Base-by-base conservation (phyloP, 2,113 vertebrate species). In the Melanocharis versteri region DNA sequence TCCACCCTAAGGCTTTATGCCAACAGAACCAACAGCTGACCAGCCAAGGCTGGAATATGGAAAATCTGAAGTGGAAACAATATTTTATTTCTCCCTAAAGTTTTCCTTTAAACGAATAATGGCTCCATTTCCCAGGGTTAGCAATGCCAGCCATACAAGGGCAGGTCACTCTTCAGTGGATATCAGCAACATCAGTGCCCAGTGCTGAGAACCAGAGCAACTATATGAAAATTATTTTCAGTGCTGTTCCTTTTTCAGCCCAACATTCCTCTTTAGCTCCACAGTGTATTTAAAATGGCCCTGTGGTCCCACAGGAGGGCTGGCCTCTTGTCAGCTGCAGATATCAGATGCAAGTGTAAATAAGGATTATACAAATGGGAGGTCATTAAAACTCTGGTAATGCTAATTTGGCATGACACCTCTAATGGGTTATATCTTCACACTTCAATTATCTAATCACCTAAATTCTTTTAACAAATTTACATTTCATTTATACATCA, bases 331-430 rank as follows among this genome's bases (percentile, higher is more conserved):
- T 80, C 86, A 73, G 48, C 7, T 62, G 82, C 57, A 95, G 95
- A 92, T 83, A 95, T 95, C 96, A 98, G 95, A 97, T 97, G 96
- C 83, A 97, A 96, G 97, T 97, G 97, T 98, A 97, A 98, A 98
- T 97, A 97, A 97, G 96, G 97, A 97, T 97, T 96, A 95, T 95
- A 98, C 98, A 98, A 98, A 98, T 98, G 97, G 97, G 97, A 96
- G 94, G 98, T 98, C 95, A 69, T 98, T 98, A 98, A 98, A 97
- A 97, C 96, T 96, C 97, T 97, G 96, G 98, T 97, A 97, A 97
- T 98, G 98, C 97, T 98, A 98, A 98, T 98, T 98, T 98, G 98
- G 96, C 95, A 92, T 96, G 96, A 98, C 97, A 97, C 96, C 96
- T 97, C 97, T 97, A 97, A 98, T 94, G 96, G 98, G 98, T 98